Conservation (phyloP, 2,888 invertebrate species). For the Parapristionchus giblindavisi region DNA sequence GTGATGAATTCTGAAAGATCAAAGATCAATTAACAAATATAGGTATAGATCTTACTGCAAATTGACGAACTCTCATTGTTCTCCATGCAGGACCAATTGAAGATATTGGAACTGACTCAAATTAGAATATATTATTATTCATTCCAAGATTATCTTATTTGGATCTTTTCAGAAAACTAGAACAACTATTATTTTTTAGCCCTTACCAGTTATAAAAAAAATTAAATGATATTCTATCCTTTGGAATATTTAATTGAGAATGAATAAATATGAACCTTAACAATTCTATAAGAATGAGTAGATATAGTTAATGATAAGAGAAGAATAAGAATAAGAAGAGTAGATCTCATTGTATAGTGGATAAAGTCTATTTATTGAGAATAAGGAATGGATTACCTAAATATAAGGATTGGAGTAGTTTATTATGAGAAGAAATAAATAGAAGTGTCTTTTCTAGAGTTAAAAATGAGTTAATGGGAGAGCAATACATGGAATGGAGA, state of each 20-base stretch:
- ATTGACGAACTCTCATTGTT: slow-evolving; percentile 27
- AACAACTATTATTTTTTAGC: no score
- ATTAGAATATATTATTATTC: no score
- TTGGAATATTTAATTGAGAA: neutral
- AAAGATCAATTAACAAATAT: neutral
- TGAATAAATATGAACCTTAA: slow-evolving; percentile 2
- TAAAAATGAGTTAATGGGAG: no score
- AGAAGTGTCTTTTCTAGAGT: no score
- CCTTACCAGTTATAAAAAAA: no score
- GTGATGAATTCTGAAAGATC: slow-evolving; percentile 17
- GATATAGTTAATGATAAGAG: neutral
- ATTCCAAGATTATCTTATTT: no score
- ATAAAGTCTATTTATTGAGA: no score
- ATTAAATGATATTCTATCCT: neutral
- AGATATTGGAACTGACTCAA: slow-evolving; percentile 16
- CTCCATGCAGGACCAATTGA: slow-evolving; percentile 30
- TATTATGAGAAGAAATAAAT: no score
- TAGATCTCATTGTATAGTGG: slow-evolving; percentile 19
- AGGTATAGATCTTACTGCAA: slow-evolving; percentile 1
- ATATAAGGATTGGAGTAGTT: no score
- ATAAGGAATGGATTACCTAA: no score
- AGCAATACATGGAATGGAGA: slow-evolving; percentile 15
- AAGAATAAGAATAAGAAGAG: neutral
- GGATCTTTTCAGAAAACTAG: no score
- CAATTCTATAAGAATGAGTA: slow-evolving; percentile 3